Evolutionary conservation across 2,888 invertebrate species (phyloP).

Genomic region (Timema podura): DNA sequence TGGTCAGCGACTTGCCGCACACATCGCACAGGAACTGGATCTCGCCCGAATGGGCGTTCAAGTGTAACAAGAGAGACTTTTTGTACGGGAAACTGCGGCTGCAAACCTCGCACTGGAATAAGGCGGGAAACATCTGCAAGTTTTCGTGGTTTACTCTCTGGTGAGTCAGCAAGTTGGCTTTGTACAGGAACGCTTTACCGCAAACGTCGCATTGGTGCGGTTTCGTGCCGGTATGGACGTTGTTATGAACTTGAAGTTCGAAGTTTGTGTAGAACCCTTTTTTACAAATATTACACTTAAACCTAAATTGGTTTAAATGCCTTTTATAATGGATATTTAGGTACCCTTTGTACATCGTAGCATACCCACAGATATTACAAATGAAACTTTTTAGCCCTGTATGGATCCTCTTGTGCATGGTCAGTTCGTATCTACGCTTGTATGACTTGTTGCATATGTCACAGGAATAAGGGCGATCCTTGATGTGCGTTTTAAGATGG

Average conservation of each 20-base stretch:
- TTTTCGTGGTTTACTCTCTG: constrained; percentile 22
- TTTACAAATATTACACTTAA: constrained; percentile 49
- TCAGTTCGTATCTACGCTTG: constrained; percentile 22
- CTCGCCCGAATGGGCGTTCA: constrained; percentile 34
- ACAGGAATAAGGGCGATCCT: constrained; percentile 49
- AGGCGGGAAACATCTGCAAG: constrained; percentile 16
- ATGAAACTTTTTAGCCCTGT: constrained; percentile 27
- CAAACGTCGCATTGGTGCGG: constrained; percentile 24
- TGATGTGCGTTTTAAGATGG: constrained; percentile 54
- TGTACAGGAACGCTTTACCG: constrained; percentile 38
- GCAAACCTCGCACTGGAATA: constrained; percentile 37
- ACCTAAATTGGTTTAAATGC: constrained; percentile 50
- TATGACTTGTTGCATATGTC: constrained; percentile 48
- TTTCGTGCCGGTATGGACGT: constrained; percentile 21
- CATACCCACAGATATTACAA: constrained; percentile 28
- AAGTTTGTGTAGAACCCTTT: constrained; percentile 48
- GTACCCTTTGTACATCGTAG: constrained; percentile 23
- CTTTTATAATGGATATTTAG: constrained; percentile 46
- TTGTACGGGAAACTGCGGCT: constrained; percentile 35
- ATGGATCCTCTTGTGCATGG: constrained; percentile 29
- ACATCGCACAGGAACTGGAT: constrained; percentile 57
- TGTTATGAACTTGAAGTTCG: constrained; percentile 22
- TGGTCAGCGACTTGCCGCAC: constrained; percentile 58
- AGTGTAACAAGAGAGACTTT: constrained; percentile 34
- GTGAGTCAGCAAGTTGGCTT: constrained; percentile 39